Evolutionary conservation across 1,140 invertebrate genomes (phyloP).

Genomic region (Antheraea mylitta): DNA sequence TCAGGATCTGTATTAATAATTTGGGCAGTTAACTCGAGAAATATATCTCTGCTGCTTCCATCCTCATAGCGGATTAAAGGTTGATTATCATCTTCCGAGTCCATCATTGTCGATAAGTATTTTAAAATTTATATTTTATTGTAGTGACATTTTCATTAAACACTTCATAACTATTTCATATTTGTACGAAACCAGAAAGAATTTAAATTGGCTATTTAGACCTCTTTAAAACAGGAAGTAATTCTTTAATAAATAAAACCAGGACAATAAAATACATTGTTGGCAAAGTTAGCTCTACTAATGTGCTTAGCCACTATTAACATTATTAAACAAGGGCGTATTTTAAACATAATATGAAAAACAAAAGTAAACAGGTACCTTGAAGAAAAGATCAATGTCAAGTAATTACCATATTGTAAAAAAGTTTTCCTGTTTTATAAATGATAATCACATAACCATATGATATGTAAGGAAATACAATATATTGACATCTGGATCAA

Average conservation of each 20-base stretch:
- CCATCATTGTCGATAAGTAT: constrained; percentile 28
- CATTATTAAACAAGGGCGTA: not conserved
- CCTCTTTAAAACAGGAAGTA: too few relatives aligned
- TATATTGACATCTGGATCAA: too few relatives aligned
- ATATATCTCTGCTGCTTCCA: constrained; percentile 27
- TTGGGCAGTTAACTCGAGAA: constrained; percentile 37
- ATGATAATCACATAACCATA: not conserved
- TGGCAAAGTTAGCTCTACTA: not conserved
- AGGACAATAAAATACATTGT: not conserved
- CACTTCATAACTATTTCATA: too few relatives aligned
- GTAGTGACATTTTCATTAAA: not conserved
- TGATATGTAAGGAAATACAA: not conserved
- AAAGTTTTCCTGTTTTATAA: not conserved
- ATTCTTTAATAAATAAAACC: too few relatives aligned
- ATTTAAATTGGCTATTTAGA: too few relatives aligned
- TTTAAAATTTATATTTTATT: not conserved
- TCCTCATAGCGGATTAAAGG: constrained; percentile 58
- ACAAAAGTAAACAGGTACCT: not conserved
- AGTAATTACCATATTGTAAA: not conserved
- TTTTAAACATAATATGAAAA: not conserved
- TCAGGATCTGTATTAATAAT: constrained; percentile 52
- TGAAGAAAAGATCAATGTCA: not conserved
- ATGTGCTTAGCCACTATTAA: not conserved
- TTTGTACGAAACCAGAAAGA: too few relatives aligned
- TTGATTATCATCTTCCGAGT: constrained; percentile 54